Percentiles rank a stretch among this genome's conserved stretches.
Conservation (phyloP, 2,113 vertebrate genomes). For the Pedionomus torquatus region DNA sequence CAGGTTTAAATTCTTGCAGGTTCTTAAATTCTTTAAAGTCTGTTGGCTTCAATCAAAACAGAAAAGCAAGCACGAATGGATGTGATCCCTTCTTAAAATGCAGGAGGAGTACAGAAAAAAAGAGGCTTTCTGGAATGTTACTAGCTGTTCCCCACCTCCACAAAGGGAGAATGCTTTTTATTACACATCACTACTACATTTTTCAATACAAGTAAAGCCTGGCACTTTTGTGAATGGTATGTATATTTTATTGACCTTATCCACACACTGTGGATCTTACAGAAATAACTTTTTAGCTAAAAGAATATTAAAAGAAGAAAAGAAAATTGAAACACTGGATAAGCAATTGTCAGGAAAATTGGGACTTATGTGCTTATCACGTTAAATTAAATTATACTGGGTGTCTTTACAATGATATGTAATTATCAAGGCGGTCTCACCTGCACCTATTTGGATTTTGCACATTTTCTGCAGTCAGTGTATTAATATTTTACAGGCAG, state of each 20-base stretch:
- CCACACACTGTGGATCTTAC: background rate
- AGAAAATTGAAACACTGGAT: background rate
- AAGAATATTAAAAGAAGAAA: background rate
- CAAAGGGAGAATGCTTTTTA: background rate
- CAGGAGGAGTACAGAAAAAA: background rate
- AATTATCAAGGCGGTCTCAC: background rate
- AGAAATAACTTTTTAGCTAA: conserved; percentile 1
- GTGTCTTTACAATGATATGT: background rate
- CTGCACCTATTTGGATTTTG: background rate
- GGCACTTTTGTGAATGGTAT: conserved; percentile 21
- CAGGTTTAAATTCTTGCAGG: background rate
- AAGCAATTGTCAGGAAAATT: background rate
- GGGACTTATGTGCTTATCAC: background rate
- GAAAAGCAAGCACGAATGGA: background rate
- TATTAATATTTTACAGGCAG: background rate
- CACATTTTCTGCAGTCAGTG: background rate
- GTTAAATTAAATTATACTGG: background rate
- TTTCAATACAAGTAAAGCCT: background rate
- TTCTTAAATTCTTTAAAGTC: too few relatives aligned
- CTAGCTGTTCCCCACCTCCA: conserved; percentile 45
- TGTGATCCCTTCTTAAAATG: conserved; percentile 5
- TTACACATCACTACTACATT: conserved; percentile 5
- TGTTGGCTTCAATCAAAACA: conserved; percentile 23
- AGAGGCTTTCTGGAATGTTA: background rate
- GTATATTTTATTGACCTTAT: background rate